Evolutionary conservation across 2,797 vertebrate genomes (phyloP), one percentile per base, ranked within the genome.

Genomic region (Cyclura pinguis): DNA sequence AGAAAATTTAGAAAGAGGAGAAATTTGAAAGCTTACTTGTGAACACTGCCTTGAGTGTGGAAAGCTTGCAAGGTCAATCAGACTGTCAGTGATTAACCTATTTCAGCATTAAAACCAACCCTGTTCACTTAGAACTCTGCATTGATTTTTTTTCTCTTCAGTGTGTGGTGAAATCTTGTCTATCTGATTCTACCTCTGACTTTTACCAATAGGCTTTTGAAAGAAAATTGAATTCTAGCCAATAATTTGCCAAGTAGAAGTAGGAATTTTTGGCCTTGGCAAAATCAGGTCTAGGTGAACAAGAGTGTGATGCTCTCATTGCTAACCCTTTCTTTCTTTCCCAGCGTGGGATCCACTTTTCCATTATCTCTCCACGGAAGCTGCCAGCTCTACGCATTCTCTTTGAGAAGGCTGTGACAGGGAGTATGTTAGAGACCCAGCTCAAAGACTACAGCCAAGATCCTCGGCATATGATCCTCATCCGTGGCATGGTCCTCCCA

Each of bases 341-440:
- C 6, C 80, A 99, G 98, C 98, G 97, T 78, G 98, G 98, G 59
- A 99, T 99, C 92, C 98, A 98, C 93, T 99, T 99, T 95, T 99
- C 98, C 0, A 98, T 99, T 3, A 98, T 99, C 77, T 98, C 98
- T 10, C 98, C 98, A 0, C 97, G 98, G 81, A 99, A 98, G 83
- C 97, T 99, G 55, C 98, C 98, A 0, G 98, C 98, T 0, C 95
- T 99, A 9, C 97, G 98, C 52, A 97, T 98, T 5, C 96, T 99
- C 89, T 99, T 98, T 67, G 98, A 99, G 64, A 96, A 98, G 78
- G 98, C 98, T 0, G 98, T 98, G 20, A 97, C 98, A 0, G 97
- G 97, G 0, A 97, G 97, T 0, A 93, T 97, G 1, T 95, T 98
- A 8, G 98, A 99, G 88, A 27, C 96, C 59, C 95, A 98, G 0